Conservation (phyloP, 2,797 vertebrate species). For the Setipinna tenuifilis region DNA sequence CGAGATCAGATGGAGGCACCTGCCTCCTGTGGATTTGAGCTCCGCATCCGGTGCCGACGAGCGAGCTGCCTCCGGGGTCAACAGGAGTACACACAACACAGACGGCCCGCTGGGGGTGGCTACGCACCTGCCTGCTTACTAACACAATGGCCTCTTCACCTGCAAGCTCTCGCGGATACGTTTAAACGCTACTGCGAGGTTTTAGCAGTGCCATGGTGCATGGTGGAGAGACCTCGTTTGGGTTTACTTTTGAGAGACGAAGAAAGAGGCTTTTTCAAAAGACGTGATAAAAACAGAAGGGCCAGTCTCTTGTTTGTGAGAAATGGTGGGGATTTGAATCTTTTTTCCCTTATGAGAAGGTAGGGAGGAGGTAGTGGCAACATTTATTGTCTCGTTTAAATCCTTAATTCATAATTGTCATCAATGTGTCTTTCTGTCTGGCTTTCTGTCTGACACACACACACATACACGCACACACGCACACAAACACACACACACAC, state of each 20-base stretch:
- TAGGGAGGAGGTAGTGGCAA: too few relatives aligned
- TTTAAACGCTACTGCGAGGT: background rate
- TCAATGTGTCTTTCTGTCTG: too few relatives aligned
- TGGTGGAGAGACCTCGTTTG: background rate
- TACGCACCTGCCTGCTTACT: background rate
- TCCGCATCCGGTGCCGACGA: background rate
- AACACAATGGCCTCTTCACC: constrained; percentile 9
- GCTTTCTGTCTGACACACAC: too few relatives aligned
- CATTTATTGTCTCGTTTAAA: too few relatives aligned
- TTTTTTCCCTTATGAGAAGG: too few relatives aligned
- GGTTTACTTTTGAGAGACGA: background rate
- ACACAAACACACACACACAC: too few relatives aligned
- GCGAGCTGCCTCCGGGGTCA: background rate
- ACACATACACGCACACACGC: too few relatives aligned
- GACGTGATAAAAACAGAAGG: background rate
- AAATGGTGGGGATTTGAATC: too few relatives aligned
- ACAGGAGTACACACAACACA: background rate
- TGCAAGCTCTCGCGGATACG: background rate
- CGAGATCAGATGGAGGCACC: background rate
- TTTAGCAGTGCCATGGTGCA: background rate
- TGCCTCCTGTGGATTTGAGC: background rate
- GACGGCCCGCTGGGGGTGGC: background rate
- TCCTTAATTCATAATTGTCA: too few relatives aligned
- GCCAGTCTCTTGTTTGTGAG: background rate
- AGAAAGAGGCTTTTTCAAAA: background rate